Conservation (phyloP, 2,113 vertebrate genomes). For the Reinhardtius hippoglossoides region DNA sequence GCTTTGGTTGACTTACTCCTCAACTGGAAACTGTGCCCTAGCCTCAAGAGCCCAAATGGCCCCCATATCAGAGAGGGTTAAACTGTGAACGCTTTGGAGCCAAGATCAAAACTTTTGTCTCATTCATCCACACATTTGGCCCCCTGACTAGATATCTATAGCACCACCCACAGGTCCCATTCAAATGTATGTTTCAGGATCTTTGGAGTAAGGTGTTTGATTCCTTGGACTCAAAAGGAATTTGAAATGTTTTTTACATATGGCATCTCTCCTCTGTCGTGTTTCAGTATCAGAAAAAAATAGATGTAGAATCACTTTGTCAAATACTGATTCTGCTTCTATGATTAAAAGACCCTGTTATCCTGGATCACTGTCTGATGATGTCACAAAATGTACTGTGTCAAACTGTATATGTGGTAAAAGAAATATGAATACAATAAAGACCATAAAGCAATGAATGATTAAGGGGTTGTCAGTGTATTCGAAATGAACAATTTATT, state of each 20-base stretch:
- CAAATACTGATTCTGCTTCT: constrained; percentile 41
- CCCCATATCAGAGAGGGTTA: constrained; percentile 40
- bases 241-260: constrained; percentile 33
- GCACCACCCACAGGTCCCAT: constrained; percentile 20
- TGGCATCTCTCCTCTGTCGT: constrained; percentile 35
- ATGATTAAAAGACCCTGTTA: constrained; percentile 56
- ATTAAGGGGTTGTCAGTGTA: constrained; percentile 22
- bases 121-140: constrained; percentile 31
- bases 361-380: constrained; percentile 76
- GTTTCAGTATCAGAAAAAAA: constrained; percentile 50
- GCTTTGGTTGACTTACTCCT: constrained; percentile 56
- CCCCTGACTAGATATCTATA: constrained; percentile 5
- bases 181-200: constrained; percentile 32
- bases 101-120: constrained; percentile 33
- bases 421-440: constrained; percentile 73
- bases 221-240: constrained; percentile 40
- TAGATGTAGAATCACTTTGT: constrained; percentile 30
- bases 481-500: background rate
- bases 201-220: constrained; percentile 33
- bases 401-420: constrained; percentile 73
- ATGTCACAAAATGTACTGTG: constrained; percentile 77
- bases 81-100: constrained; percentile 74
- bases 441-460: constrained; percentile 67
- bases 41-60: constrained; percentile 62
- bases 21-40: constrained; percentile 69